Conservation (phyloP, 2,797 vertebrate species). For the Adelosebastes latens region DNA sequence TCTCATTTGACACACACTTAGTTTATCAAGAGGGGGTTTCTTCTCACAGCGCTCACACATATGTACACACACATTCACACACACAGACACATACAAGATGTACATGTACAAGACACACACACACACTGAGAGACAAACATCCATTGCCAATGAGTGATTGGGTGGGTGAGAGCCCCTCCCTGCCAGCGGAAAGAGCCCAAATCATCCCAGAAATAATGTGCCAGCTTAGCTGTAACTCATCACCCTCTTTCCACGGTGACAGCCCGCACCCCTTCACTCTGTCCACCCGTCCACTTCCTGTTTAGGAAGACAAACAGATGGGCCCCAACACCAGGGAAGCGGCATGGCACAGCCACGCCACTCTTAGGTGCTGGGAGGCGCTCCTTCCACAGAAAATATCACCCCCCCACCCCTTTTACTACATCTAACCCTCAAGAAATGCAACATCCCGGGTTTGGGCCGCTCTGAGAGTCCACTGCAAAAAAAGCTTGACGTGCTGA, state of each 20-base stretch:
- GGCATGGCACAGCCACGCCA: conserved; percentile 79
- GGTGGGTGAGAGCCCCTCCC: conserved; percentile 77
- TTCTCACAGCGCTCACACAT: conserved; percentile 66
- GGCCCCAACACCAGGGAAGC: conserved; percentile 37
- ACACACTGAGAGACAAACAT: conserved; percentile 64
- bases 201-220: conserved; percentile 76
- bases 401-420: conserved; percentile 34
- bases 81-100: conserved; percentile 26
- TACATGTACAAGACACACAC: conserved; percentile 43
- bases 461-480: conserved; percentile 61
- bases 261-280: conserved; percentile 55
- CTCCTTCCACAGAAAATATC: conserved; percentile 55
- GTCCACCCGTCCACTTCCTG: conserved; percentile 39
- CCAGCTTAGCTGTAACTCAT: conserved; percentile 76
- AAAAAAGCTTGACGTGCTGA: conserved; percentile 57
- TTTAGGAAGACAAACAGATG: conserved; percentile 43
- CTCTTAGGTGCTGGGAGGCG: conserved; percentile 49
- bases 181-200: conserved; percentile 84
- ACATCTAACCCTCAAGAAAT: conserved; percentile 73
- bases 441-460: conserved; percentile 80
- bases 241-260: conserved; percentile 62
- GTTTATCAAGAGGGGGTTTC: conserved; percentile 45
- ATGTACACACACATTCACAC: conserved; percentile 36
- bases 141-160: conserved; percentile 73
- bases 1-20: conserved; percentile 52